These are phyloP conservation scores for Geococcyx californianus DNA, from an alignment of 2,113 vertebrate genomes.

Conservation along the genomic window DNA sequence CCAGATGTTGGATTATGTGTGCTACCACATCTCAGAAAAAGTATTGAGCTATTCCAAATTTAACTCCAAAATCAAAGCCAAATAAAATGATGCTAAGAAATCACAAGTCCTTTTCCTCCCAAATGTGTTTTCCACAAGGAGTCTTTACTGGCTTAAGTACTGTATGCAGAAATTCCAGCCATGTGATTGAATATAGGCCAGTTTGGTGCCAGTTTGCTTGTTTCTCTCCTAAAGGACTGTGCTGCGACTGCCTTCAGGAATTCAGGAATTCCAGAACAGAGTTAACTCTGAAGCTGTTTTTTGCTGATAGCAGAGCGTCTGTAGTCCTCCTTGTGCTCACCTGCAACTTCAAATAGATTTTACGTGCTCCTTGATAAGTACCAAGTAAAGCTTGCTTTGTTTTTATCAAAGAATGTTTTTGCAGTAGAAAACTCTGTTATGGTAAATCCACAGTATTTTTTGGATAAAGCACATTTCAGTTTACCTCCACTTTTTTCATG, in stretches of 20 bases:
- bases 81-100: neutral
- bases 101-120: neutral
- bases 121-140: neutral
- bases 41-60: neutral
- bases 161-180: neutral
- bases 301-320: neutral
- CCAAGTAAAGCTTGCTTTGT: neutral
- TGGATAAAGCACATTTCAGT: neutral
- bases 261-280: neutral
- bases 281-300: neutral
- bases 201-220: neutral
- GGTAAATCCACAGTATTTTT: neutral
- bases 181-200: neutral
- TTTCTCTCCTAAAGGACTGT: neutral
- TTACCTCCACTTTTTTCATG: neutral
- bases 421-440: neutral
- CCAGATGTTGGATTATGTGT: neutral
- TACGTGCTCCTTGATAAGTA: neutral
- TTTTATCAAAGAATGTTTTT: neutral
- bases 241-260: neutral
- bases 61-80: neutral
- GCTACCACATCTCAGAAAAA: neutral
- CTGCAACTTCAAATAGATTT: neutral
- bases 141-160: constrained; percentile 2
- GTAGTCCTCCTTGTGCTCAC: neutral